These are phyloP conservation scores for Cichlasoma orientale DNA, from an alignment of 2,797 vertebrate genomes.

Conservation along the genomic window DNA sequence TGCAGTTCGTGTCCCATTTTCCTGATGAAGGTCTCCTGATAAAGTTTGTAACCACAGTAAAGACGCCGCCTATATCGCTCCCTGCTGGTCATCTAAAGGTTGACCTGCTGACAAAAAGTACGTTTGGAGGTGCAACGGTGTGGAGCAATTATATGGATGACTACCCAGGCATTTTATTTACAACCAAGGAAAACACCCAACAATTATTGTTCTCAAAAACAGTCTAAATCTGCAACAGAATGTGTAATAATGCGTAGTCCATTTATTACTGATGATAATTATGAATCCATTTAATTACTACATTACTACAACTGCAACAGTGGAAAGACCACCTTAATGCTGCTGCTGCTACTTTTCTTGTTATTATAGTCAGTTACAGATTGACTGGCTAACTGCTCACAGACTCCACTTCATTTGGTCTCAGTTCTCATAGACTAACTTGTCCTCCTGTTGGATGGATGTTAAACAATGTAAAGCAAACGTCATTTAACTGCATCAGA, in stretches of 20 bases:
- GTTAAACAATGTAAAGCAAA: constrained; percentile 28
- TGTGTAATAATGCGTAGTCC: not conserved
- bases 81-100: constrained; percentile 46
- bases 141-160: constrained; percentile 77
- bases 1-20: not conserved
- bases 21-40: not conserved
- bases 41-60: not conserved
- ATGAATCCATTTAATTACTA: not conserved
- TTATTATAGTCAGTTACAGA: constrained; percentile 24
- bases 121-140: constrained; percentile 79
- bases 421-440: not conserved
- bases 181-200: constrained; percentile 77
- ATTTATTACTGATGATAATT: not conserved
- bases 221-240: constrained; percentile 53
- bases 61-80: not conserved
- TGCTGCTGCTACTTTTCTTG: constrained; percentile 45
- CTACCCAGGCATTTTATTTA: constrained; percentile 77
- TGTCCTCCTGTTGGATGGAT: constrained; percentile 2
- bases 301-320: constrained; percentile 59
- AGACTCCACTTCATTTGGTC: constrained; percentile 35
- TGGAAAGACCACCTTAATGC: constrained; percentile 60
- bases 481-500: not conserved
- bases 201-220: constrained; percentile 71
- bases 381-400: constrained; percentile 38
- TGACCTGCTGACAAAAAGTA: constrained; percentile 76